Percentiles rank a stretch among this genome's conserved stretches.
Evolutionary conservation across 2,797 vertebrate species (phyloP).

Genomic region (Thunnus albacares): DNA sequence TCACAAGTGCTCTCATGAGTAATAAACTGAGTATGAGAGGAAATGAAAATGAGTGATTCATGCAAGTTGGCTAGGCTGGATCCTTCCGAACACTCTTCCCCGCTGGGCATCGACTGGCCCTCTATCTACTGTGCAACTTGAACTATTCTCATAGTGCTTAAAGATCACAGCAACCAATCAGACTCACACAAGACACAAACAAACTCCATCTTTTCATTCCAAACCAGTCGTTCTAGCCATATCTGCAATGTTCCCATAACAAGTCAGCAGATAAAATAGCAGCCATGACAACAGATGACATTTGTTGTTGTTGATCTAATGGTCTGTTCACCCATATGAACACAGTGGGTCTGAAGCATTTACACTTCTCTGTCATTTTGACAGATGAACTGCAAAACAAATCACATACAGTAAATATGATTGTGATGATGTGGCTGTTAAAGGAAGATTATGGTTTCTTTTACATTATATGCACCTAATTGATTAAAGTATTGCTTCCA

Average conservation of each 20-base stretch:
- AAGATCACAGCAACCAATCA: slow-evolving; percentile 13
- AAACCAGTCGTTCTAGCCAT: background rate
- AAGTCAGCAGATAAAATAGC: slow-evolving; percentile 3
- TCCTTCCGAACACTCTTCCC: background rate
- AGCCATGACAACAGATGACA: slow-evolving; percentile 12
- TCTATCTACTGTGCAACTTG: slow-evolving; percentile 1
- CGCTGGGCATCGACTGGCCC: background rate
- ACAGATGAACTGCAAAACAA: background rate
- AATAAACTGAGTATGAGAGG: slow-evolving; percentile 41
- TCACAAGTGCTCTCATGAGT: slow-evolving; percentile 41
- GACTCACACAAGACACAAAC: background rate
- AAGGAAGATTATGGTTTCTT: background rate
- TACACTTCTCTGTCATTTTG: background rate
- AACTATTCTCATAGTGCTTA: background rate
- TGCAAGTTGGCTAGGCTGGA: slow-evolving; percentile 1
- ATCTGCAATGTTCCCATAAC: slow-evolving; percentile 15
- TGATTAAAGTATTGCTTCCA: background rate
- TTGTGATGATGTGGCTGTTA: background rate
- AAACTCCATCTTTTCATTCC: background rate
- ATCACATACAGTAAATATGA: background rate
- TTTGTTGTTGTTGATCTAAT: slow-evolving; percentile 17
- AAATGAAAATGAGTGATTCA: slow-evolving; percentile 47
- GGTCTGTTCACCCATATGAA: background rate
- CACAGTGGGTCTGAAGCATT: background rate
- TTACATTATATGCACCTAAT: background rate